Evolutionary conservation across 2,113 vertebrate species (phyloP).

Genomic region (Taurulus bubalis): DNA sequence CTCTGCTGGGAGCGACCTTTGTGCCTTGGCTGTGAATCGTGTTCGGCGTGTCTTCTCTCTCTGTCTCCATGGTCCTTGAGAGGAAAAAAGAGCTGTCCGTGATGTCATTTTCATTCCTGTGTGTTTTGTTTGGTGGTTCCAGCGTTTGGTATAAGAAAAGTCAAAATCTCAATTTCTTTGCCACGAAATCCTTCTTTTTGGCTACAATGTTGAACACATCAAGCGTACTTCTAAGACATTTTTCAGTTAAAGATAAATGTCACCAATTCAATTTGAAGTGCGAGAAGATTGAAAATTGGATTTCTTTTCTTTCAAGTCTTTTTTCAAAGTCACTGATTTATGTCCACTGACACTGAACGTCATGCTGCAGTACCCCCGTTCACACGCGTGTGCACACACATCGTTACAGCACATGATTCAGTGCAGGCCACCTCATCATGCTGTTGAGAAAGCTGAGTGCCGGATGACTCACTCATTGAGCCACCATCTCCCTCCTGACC

Average conservation of each 20-base stretch:
- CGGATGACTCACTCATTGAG: conserved; percentile 67
- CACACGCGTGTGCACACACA: conserved; percentile 25
- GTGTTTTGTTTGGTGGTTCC: not conserved
- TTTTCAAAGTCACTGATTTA: conserved; percentile 39
- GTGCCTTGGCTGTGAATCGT: not conserved
- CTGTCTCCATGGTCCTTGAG: not conserved
- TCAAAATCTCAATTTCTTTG: conserved; percentile 1
- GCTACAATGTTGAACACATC: not conserved
- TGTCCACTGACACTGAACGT: conserved; percentile 24
- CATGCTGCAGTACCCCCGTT: conserved; percentile 1
- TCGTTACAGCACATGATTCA: conserved; percentile 38
- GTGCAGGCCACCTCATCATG: conserved; percentile 46
- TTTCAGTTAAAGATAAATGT: not conserved
- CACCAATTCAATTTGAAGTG: not conserved
- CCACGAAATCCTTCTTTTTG: not conserved
- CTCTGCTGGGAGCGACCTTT: conserved; percentile 17
- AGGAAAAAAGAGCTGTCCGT: conserved; percentile 8
- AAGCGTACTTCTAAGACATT: not conserved
- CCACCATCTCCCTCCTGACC: conserved; percentile 53
- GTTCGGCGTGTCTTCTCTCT: not conserved
- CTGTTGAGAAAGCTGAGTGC: conserved; percentile 53
- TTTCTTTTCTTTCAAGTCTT: conserved; percentile 8
- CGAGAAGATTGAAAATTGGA: not conserved
- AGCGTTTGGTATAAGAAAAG: not conserved
- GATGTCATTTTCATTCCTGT: not conserved